A percentile compares a stretch with the other conserved stretches of the same genome.
phyloP scores from a whole-genome alignment of 2,113 vertebrate genomes.

The Cathartes aura region DNA sequence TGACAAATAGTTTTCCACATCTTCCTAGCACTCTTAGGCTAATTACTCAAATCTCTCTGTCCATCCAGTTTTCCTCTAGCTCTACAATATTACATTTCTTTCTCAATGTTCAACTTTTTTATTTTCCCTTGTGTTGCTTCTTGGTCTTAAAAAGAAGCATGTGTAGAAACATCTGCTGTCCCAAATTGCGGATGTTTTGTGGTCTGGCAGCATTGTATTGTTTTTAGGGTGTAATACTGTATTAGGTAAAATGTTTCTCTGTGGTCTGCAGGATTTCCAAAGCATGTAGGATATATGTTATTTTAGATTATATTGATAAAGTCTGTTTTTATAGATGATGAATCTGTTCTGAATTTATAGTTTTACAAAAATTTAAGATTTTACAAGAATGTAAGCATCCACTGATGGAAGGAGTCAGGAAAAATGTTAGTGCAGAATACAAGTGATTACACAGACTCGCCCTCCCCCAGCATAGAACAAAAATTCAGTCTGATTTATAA shows the following conservation, averaged over 20 bases:
- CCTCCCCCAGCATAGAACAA: not conserved
- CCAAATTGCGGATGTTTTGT: slow-evolving; percentile 69
- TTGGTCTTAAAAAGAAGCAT: slow-evolving; percentile 78
- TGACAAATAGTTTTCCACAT: not conserved
- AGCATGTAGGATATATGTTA: slow-evolving; percentile 66
- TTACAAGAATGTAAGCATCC: slow-evolving; percentile 39
- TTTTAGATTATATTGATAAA: slow-evolving; percentile 67
- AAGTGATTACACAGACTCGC: not conserved
- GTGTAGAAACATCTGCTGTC: slow-evolving; percentile 76
- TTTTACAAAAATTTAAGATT: slow-evolving; percentile 18
- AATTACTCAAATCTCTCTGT: slow-evolving; percentile 32
- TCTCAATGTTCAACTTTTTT: slow-evolving; percentile 35
- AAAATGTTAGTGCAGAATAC: not conserved
- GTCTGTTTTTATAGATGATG: slow-evolving; percentile 53
- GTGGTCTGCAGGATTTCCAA: slow-evolving; percentile 74
- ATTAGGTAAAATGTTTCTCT: slow-evolving; percentile 66
- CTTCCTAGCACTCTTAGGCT: not conserved
- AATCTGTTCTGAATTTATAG: slow-evolving; percentile 27
- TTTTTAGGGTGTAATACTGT: slow-evolving; percentile 67
- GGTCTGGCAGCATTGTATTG: slow-evolving; percentile 69
- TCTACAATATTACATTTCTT: slow-evolving; percentile 35
- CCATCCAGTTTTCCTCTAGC: slow-evolving; percentile 7
- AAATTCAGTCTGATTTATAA: not conserved
- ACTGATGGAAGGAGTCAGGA: not conserved
- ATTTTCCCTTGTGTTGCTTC: slow-evolving; percentile 68